phyloP scores from a whole-genome alignment of 2,797 vertebrate genomes.

The Natrix natrix region DNA sequence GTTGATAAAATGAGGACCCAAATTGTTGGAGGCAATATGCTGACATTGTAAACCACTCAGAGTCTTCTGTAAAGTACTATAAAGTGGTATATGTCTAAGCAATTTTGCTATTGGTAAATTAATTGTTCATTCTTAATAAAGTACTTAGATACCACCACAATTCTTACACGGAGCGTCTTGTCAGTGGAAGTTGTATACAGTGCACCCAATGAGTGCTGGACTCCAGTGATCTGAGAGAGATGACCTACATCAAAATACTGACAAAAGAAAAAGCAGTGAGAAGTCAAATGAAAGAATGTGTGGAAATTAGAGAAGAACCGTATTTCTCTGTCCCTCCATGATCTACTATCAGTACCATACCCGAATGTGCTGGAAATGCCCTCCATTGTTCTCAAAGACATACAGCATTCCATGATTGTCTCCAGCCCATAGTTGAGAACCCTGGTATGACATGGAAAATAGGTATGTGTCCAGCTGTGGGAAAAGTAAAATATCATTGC shows the following conservation, averaged over 20 bases:
- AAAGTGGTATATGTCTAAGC: not conserved
- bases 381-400: conserved; percentile 76
- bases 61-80: not conserved
- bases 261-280: fast-evolving
- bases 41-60: not conserved
- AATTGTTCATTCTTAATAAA: not conserved
- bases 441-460: conserved; percentile 84
- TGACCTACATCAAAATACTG: conserved; percentile 87
- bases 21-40: not conserved
- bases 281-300: not conserved
- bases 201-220: conserved; percentile 79
- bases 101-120: not conserved
- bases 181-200: conserved; percentile 90
- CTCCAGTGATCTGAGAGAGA: conserved; percentile 82
- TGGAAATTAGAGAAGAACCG: conserved; percentile 5
- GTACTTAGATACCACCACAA: not conserved
- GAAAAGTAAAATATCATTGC: not conserved
- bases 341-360: conserved; percentile 45
- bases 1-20: not conserved
- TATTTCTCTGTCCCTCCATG: not conserved
- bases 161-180: conserved; percentile 81
- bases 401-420: conserved; percentile 84
- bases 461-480: conserved; percentile 83
- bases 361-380: conserved; percentile 74
- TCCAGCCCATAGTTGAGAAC: conserved; percentile 84